Percentiles rank a stretch among this genome's conserved stretches.
These are phyloP conservation scores for Phengaris arion DNA, from an alignment of 2,888 invertebrate genomes.

Conservation along the genomic window DNA sequence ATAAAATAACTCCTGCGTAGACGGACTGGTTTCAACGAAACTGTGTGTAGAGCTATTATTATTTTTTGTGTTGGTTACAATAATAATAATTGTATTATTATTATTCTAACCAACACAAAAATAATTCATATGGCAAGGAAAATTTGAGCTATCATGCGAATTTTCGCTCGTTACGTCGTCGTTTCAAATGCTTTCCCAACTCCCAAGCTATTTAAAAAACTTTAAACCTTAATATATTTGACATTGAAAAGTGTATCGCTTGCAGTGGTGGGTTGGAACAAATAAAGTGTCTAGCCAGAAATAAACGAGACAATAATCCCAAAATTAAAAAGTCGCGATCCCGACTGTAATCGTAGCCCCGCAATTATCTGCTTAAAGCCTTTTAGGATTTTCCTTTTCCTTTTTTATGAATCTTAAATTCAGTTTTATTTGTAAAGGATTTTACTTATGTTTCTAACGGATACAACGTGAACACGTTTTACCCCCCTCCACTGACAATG, in stretches of 20 bases:
- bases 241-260: neutral
- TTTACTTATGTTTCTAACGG: too few relatives aligned
- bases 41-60: too few relatives aligned
- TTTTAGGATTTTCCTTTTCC: neutral
- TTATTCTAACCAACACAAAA: too few relatives aligned
- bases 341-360: neutral
- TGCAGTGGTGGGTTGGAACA: neutral
- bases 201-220: neutral
- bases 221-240: neutral
- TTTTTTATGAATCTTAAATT: too few relatives aligned
- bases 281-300: slow-evolving; percentile 5
- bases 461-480: too few relatives aligned
- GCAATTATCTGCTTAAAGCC: slow-evolving; percentile 13
- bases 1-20: too few relatives aligned
- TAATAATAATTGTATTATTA: too few relatives aligned
- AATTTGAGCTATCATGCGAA: neutral
- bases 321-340: slow-evolving; percentile 7
- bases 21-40: too few relatives aligned
- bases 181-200: neutral
- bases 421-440: too few relatives aligned
- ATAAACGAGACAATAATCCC: slow-evolving; percentile 13
- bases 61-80: too few relatives aligned
- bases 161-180: neutral
- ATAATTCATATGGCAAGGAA: neutral
- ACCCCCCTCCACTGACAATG: too few relatives aligned